phyloP scores from a whole-genome alignment of 2,888 invertebrate species.

The Polyommatus iphigenia region DNA sequence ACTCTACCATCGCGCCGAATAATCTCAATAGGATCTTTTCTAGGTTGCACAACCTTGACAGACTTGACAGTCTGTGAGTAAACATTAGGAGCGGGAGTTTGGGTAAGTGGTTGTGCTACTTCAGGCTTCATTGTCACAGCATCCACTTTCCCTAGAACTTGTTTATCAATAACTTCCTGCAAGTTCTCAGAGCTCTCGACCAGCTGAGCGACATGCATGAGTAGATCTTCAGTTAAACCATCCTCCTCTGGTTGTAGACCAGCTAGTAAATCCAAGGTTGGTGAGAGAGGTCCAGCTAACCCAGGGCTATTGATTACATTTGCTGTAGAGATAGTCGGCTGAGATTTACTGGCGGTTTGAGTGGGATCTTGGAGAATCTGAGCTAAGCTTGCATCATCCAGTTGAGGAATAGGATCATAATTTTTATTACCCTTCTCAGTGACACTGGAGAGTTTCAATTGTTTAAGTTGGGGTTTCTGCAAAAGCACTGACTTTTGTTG shows the following conservation, averaged over 20 bases:
- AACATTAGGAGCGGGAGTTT: constrained; percentile 45
- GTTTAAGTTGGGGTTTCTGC: constrained; percentile 55
- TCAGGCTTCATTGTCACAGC: constrained; percentile 50
- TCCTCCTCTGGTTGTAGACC: constrained; percentile 83
- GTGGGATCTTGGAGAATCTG: constrained; percentile 73
- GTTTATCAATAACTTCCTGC: constrained; percentile 86
- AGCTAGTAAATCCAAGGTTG: constrained; percentile 80
- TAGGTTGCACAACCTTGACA: constrained; percentile 53
- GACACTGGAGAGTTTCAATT: constrained; percentile 51
- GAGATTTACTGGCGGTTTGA: constrained; percentile 55
- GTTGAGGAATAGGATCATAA: constrained; percentile 69
- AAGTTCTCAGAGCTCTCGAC: constrained; percentile 85
- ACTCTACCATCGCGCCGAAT: constrained; percentile 87
- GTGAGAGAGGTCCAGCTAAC: constrained; percentile 78
- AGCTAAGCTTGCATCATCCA: constrained; percentile 74
- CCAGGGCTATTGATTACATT: constrained; percentile 72
- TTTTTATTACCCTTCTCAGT: constrained; percentile 58
- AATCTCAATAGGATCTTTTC: constrained; percentile 85
- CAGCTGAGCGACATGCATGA: constrained; percentile 87
- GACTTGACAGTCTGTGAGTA: constrained; percentile 58
- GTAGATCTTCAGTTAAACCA: constrained; percentile 84
- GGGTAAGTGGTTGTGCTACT: constrained; percentile 48
- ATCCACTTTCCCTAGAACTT: constrained; percentile 77
- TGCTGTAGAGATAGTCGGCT: constrained; percentile 55
- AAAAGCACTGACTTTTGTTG: constrained; percentile 46